Percentiles rank a stretch among this genome's conserved stretches.
phyloP scores from a whole-genome alignment of 1,140 invertebrate genomes.

The Mamestra configurata region DNA sequence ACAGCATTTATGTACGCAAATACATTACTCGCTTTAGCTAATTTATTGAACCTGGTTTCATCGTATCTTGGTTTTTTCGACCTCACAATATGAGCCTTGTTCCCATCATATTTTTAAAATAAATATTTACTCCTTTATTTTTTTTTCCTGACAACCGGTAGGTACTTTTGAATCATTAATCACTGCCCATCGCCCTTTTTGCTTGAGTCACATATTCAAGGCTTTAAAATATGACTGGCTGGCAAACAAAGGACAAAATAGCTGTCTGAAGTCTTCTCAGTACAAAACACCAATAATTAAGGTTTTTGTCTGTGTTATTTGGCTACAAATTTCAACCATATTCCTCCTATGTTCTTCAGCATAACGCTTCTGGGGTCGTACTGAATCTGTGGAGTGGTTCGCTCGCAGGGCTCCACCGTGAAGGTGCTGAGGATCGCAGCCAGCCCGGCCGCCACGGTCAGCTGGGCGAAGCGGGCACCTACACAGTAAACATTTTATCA shows the following conservation, averaged over 20 bases:
- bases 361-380: conserved; percentile 83
- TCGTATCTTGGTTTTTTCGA: too few relatives aligned
- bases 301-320: conserved; percentile 39
- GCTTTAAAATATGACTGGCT: neutral
- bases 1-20: neutral
- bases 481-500: conserved; percentile 43
- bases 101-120: too few relatives aligned
- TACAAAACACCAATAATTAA: neutral
- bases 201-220: neutral
- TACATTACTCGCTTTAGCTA: neutral
- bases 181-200: neutral
- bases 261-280: neutral
- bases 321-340: conserved; percentile 77
- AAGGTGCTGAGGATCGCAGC: conserved; percentile 69
- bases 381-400: conserved; percentile 73
- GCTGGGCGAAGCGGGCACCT: conserved; percentile 80
- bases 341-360: conserved; percentile 83
- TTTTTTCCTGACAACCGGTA: too few relatives aligned
- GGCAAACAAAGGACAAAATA: neutral
- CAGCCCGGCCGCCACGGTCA: conserved; percentile 73
- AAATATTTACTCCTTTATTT: too few relatives aligned
- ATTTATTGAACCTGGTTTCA: too few relatives aligned
- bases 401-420: conserved; percentile 74
- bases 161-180: neutral
- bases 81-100: too few relatives aligned